Base-by-base conservation (phyloP, 2,888 invertebrate species). In the Antheraea yamamai region DNA sequence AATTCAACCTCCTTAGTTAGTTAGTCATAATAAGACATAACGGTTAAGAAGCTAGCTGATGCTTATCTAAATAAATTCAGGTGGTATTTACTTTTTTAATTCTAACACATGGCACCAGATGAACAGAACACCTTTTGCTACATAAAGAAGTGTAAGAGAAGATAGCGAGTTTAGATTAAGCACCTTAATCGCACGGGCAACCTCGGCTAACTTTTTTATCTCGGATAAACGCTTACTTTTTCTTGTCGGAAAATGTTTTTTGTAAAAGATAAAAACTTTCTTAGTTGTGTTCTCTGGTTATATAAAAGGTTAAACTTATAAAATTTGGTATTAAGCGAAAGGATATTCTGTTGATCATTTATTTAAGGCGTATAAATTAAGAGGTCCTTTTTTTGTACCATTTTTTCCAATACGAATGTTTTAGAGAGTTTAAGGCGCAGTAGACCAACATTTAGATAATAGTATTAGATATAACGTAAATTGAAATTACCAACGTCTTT, bases 111-210 rank as follows among this genome's bases (percentile, higher is more conserved):
- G 51, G 30, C 51, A 71, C 10, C 72, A 72, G 61, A 61, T 75
- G 74, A 72, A 61, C 39, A 20, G 23, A n/a, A 61, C n/a, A 23
- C 58, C 20, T 47, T 68, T 47, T 75, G 58, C n/a, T 26, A 39
- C 47, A 51, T 61, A 14, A 75, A 79, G 75, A 80, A 78, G 76
- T 75, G 75, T 61, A 47, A 72, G 72, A 39, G 47, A 68, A 75
- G 52, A 66, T 75, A 20, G 35, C 23, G 70, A 70, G 23, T 66
- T 75, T 68, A 52, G 55, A 73, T 73, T 73, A 75, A 51, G n/a
- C 55, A 47, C 52, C 71, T 58, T 74, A 75, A 58, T 61, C 64
- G 73, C n/a, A 51, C 72, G 70, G 70, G 14, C 51, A 72, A 39
- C 74, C 74, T 74, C 71, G 61, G 58, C 8, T 39, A 71, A 75